These are phyloP conservation scores for Sphenopsis melanotis DNA, from an alignment of 2,797 vertebrate genomes.

Conservation along the genomic window DNA sequence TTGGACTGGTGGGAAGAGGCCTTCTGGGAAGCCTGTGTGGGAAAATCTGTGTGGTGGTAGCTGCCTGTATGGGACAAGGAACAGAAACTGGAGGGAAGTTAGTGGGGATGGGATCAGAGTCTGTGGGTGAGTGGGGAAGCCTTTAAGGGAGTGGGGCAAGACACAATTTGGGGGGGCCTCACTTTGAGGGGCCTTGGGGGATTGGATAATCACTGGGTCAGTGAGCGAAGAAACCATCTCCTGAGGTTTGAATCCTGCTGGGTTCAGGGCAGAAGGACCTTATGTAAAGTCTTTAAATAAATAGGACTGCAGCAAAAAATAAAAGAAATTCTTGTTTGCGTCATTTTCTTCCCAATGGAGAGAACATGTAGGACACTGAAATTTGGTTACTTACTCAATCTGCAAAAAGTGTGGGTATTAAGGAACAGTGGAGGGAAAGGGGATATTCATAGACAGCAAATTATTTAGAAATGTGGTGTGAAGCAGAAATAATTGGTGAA, in stretches of 20 bases:
- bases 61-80: not conserved
- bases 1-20: not conserved
- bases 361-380: not conserved
- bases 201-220: not conserved
- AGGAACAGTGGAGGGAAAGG: not conserved
- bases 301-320: not conserved
- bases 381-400: not conserved
- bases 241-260: not conserved
- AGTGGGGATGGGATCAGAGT: not conserved
- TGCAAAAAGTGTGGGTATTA: not conserved
- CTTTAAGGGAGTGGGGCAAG: not conserved
- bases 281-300: not conserved
- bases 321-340: not conserved
- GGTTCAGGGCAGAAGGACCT: not conserved
- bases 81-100: not conserved
- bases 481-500: slow-evolving; percentile 35
- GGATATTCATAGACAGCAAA: not conserved
- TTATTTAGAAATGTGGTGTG: not conserved
- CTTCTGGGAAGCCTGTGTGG: not conserved
- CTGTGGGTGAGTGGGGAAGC: fast-evolving
- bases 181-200: not conserved
- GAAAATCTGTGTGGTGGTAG: not conserved
- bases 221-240: not conserved
- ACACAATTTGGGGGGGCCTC: fast-evolving
- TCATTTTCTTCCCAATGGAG: not conserved